Evolutionary conservation across 2,888 invertebrate species (phyloP).

Genomic region (Erebia aethiops): DNA sequence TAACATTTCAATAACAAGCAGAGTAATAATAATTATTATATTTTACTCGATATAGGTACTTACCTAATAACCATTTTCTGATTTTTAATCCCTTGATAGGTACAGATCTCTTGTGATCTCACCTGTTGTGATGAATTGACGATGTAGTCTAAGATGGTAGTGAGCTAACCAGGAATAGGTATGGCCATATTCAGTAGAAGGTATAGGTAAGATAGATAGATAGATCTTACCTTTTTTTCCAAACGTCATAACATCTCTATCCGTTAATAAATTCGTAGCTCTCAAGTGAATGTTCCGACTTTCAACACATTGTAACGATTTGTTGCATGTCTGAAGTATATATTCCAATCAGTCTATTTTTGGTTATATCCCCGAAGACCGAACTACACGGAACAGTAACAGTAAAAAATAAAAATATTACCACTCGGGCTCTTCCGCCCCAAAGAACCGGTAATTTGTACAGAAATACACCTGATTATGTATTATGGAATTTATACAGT

Average conservation of each 20-base stretch:
- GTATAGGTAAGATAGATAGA: no score
- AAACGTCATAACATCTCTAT: constrained; percentile 10
- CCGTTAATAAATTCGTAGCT: constrained; percentile 8
- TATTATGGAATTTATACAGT: no score
- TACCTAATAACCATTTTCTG: no score
- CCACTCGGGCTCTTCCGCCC: constrained; percentile 9
- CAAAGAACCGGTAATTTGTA: background rate
- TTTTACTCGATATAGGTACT: no score
- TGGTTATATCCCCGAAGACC: constrained; percentile 8
- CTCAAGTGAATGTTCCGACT: constrained; percentile 10
- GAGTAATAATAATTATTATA: background rate
- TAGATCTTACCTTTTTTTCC: constrained; percentile 1
- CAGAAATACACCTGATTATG: constrained; percentile 9
- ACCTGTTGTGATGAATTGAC: no score
- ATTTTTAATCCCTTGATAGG: no score
- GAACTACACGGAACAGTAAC: background rate
- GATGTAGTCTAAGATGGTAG: no score
- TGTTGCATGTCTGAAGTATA: constrained; percentile 13
- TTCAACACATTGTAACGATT: constrained; percentile 10
- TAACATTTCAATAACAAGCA: background rate
- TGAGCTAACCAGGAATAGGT: no score
- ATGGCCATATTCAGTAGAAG: no score
- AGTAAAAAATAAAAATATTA: constrained; percentile 13
- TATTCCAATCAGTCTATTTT: constrained; percentile 28
- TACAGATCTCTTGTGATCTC: no score